Base-by-base conservation (phyloP, 2,113 vertebrate genomes). In the Dasyurus viverrinus region DNA sequence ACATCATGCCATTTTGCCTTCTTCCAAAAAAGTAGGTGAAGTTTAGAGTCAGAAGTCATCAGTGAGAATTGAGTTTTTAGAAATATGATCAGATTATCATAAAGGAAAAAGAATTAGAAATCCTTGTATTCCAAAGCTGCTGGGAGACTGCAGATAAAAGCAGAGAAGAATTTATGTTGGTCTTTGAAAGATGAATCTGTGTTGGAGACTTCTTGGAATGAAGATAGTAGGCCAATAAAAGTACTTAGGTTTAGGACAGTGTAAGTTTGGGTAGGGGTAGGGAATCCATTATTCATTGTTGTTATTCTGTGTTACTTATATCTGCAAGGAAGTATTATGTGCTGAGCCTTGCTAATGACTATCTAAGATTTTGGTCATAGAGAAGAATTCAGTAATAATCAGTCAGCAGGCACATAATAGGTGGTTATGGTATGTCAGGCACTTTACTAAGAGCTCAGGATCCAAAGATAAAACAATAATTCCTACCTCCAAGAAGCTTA, bases 41-140 rank as follows among this genome's bases (percentile, higher is more conserved):
- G 6, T 84, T 84, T 42, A 84, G 19, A 84, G n/a, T 84, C n/a
- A 42, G 68, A n/a, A 22, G 6, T 42, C n/a, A 84, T 84, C 68
- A 50, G 4, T 48, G 48, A 90, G 89, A 90, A 50, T 90, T 90
- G 27, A 1, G 30, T 30, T 90, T 90, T 5, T 3, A 90, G 25
- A 90, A 84, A 23, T 84, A 6, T 84, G 6, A 91, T 93, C 10
- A 94, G 90, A 93, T 94, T 93, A 94, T 0, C 91, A 48, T 22
- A 90, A 8, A 1, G 11, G 26, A 89, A 94, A 90, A 94, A 6
- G 76, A 94, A 92, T 53, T 93, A n/a, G 36, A n/a, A 0, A 6
- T 16, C 60, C 36, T 76, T 1, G 1, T 76, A n/a, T 36, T 68
- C 14, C 36, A 76, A n/a, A n/a, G 16, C 60, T 76, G 4, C 30